Evolutionary conservation across 2,888 invertebrate genomes (phyloP).

Genomic region (Drosophila meridionalis): DNA sequence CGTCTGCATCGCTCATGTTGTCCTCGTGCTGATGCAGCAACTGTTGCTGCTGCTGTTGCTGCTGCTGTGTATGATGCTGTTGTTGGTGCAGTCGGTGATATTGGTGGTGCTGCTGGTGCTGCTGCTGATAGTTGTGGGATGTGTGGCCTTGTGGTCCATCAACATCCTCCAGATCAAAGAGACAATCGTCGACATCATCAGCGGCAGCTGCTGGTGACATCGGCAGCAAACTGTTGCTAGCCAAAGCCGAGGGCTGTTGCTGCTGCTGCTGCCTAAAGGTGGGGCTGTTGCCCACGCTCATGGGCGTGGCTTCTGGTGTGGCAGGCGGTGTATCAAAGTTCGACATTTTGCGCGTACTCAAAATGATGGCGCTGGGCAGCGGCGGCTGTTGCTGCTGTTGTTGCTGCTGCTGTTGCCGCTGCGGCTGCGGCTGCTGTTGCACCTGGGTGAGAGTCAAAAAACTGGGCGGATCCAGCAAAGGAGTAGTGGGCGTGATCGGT

Average conservation of each 20-base stretch:
- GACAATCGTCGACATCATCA: constrained; percentile 88
- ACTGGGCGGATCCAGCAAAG: constrained; percentile 57
- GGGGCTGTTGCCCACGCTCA: constrained; percentile 85
- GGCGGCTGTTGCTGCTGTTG: constrained; percentile 46
- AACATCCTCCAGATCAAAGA: constrained; percentile 91
- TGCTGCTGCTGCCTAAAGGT: constrained; percentile 82
- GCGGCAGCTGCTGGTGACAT: constrained; percentile 36
- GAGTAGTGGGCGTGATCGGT: constrained; percentile 80
- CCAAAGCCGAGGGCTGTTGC: constrained; percentile 24
- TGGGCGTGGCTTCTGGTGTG: constrained; percentile 85
- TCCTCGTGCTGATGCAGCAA: constrained; percentile 48
- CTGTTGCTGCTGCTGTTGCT: constrained; percentile 26
- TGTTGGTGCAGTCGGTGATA: constrained; percentile 39
- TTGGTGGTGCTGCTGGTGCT: constrained; percentile 46
- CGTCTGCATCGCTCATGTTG: constrained; percentile 88
- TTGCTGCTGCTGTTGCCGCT: constrained; percentile 12
- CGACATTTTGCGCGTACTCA: constrained; percentile 79
- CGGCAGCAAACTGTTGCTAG: constrained; percentile 17
- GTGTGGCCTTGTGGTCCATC: constrained; percentile 53
- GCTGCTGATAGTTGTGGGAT: constrained; percentile 38
- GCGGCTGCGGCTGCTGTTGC: constrained; percentile 28
- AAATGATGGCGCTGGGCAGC: constrained; percentile 49
- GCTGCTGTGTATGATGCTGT: constrained; percentile 36
- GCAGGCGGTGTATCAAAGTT: constrained; percentile 85
- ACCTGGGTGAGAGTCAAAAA: constrained; percentile 47